Base-by-base conservation (phyloP, 2,113 vertebrate species). In the Cynocephalus volans region DNA sequence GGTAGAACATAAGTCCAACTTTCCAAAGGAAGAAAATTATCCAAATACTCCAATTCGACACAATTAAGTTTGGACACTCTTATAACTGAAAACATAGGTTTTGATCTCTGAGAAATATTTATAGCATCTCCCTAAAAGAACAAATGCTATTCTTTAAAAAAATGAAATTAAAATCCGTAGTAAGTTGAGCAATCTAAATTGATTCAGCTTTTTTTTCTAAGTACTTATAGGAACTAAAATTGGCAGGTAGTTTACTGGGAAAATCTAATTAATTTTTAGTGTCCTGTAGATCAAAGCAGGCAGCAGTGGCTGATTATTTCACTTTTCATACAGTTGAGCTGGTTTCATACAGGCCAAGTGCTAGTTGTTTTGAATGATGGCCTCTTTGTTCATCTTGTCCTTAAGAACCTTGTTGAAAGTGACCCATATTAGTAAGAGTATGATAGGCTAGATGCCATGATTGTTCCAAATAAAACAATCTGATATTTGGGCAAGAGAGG, bases 61-160 rank as follows among this genome's bases (percentile, higher is more conserved):
- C 58, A 62, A 1, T 80, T 80, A 64, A 75, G 36, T 87, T 76
- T 75, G 64, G 31, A 7, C 33, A 4, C 54, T 91, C 36, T 94
- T 81, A 12, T 26, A 86, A n/a, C 7, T 72, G 31, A 77, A 90
- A 50, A 18, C 9, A 15, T 67, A n/a, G 28, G 56, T 72, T 94
- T 70, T 76, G 54, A 77, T 54, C 75, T 75, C 67, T 88, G n/a
- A 87, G 64, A 70, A 80, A 28, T 54, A 62, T 72, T 90, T 52
- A 31, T 67, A 45, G 54, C 21, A 67, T 90, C 41, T 70, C 26
- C 67, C 26, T 92, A 62, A 90, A 97, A 80, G 65, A 90, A 70
- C 36, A 81, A 77, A 18, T 48, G 8, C 9, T 69, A 0, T 69
- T 90, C 54, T 93, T 96, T 75, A 41, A 79, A 65, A 48, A 76